Evolutionary conservation across 1,140 invertebrate genomes (phyloP), one percentile per base, ranked within the genome.

Genomic region (Drosophila auraria): DNA sequence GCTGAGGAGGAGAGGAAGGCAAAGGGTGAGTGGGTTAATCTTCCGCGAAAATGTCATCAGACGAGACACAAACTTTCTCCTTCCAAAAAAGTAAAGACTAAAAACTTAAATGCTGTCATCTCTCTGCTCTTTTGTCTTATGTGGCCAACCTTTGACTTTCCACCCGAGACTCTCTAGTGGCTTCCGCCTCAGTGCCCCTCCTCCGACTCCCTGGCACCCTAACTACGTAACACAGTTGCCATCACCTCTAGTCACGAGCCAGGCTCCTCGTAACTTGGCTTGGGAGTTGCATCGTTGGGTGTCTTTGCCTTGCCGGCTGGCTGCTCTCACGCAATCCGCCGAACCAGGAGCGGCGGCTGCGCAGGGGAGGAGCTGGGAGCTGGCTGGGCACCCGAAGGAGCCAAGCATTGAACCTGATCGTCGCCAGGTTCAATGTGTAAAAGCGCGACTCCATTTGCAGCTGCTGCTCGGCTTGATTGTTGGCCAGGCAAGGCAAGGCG

Each of bases 371-470:
- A 6, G 53, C 17, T 20, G 20, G 30, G 3, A 6, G 53, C 17
- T 20, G 20, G 9, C 40, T 27, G 42, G 36, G 58, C 8, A 73
- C 17, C 36, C 49, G 14, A 64, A 76, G 70, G 77, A 62, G 60
- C 47, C 47, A 58, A 68, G 64, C 84, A 83, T 89, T 87, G 83
- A 89, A 89, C 83, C 81, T 87, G 77, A 78, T 80, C 62, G 51
- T 47, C 47, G 76, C 66, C 72, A 82, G 69, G 71, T 73, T 80
- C 78, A 89, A 69, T 87, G 58, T 59, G 61, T 25, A 56, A 56
- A 54, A 61, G 57, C 54, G 30, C 53, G 17, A 86, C 68, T 69
- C 59, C 62, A 44, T 69, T 54, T 64, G 77, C 50, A 49, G 49
- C 54, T 68, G 40, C 65, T 44, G 14, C 65, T 38, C 62, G 74